phyloP scores from a whole-genome alignment of 1,140 invertebrate species.

The Manduca sexta region DNA sequence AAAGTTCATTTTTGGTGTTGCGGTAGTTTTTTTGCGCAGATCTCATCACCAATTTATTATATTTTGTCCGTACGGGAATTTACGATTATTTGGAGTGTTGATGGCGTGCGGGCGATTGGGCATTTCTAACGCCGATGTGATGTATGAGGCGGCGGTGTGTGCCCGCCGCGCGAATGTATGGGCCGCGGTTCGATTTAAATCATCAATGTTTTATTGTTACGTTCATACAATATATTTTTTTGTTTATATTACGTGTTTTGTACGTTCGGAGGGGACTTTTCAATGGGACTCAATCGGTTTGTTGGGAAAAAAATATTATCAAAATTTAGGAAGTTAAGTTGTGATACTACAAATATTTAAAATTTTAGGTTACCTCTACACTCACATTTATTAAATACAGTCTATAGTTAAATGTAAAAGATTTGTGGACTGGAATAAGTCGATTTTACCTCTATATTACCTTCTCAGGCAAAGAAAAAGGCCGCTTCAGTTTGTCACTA shows the following conservation, averaged over 20 bases:
- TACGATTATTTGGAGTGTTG: slow-evolving; percentile 67
- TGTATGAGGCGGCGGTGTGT: slow-evolving; percentile 31
- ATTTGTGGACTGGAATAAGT: too few species aligned
- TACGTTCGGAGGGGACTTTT: neutral
- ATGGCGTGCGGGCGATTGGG: slow-evolving; percentile 58
- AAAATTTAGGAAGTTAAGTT: too few species aligned
- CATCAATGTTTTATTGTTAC: neutral
- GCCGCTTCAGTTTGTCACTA: too few species aligned
- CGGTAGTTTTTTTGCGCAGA: slow-evolving; percentile 44
- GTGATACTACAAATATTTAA: too few species aligned
- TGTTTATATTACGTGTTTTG: neutral
- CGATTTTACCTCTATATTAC: too few species aligned
- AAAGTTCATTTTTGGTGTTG: neutral
- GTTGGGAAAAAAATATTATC: too few species aligned
- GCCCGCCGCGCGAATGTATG: neutral
- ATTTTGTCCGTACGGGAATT: slow-evolving; percentile 69
- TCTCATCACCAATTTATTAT: slow-evolving; percentile 73
- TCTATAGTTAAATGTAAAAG: too few species aligned
- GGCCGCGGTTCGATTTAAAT: neutral
- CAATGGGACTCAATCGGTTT: neutral
- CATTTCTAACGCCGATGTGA: slow-evolving; percentile 66
- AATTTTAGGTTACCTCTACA: too few species aligned
- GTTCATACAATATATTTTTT: neutral
- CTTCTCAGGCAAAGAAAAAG: too few species aligned
- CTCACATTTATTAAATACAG: too few species aligned